Base-by-base conservation (phyloP, 1,140 invertebrate species). In the Maniola jurtina region DNA sequence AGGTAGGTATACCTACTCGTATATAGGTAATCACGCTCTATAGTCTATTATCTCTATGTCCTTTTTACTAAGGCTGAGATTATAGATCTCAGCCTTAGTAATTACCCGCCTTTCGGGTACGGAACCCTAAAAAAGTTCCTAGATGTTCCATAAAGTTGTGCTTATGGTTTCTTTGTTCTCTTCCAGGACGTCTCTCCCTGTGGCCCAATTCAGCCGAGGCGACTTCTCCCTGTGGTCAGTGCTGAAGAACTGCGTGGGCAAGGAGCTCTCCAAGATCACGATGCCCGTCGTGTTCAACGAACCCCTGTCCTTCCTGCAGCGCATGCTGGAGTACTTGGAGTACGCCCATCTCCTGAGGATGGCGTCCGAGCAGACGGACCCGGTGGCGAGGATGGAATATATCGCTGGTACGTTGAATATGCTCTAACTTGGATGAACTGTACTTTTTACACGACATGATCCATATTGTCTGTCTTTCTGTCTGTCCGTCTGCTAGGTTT, bases 281-380 rank as follows among this genome's bases (percentile, higher is more conserved):
- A 99, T 99, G 97, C 98, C 98, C 35, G 97, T 99, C 94, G 95
- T 97, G 56, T 98, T 99, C 89, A 99, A 99, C 90, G 98, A 99
- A 91, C 98, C 98, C 0, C 91, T 99, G 40, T 98, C 96, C 74
- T 99, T 99, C 88, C 93, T 99, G 7, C 98, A 99, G 92, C 93
- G 98, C 68, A 95, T 99, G 82, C 94, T 97, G 13, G 98, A 99
- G 91, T 98, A 98, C 81, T 95, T 99, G 94, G 98, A 99, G 88
- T 99, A 99, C 82, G 94, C 95, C 4, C 93, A 96, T 77, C 91
- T 99, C n/a, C 91, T 99, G 6, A 93, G 95, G 50, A 92, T 94
- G 73, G 97, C 97, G 7, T 92, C 95, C 0, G 91, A 94, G 42
- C 93, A 95, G 76, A 92, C 94, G 34, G 95, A 96, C 84, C 96